These are phyloP conservation scores for human (Homo sapiens) DNA, from an alignment of 2,113 vertebrate genomes.

Conservation along the genomic window DNA sequence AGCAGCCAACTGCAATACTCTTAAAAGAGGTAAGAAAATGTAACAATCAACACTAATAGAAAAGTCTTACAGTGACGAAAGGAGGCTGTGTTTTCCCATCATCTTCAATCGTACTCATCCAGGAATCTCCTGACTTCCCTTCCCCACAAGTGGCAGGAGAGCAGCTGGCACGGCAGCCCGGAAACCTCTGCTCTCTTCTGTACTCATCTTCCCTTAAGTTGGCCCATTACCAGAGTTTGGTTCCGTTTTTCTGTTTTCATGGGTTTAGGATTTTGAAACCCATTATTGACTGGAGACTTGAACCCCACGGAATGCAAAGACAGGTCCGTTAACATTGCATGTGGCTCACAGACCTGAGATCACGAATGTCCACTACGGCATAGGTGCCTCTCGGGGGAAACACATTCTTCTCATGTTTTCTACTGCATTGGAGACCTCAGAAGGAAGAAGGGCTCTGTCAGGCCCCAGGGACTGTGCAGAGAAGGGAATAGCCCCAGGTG, in stretches of 20 bases:
- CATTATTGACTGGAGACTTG: neutral
- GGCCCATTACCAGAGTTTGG: neutral
- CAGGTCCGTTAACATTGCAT: neutral
- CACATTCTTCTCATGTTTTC: neutral
- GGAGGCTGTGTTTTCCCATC: neutral
- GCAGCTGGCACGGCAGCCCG: too few species aligned
- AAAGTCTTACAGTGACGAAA: too few species aligned
- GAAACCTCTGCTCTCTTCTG: neutral
- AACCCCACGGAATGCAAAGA: neutral
- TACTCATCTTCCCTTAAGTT: neutral
- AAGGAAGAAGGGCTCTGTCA: neutral
- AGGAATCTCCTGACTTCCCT: neutral
- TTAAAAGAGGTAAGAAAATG: neutral
- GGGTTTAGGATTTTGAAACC: neutral
- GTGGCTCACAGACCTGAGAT: neutral
- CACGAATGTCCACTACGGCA: too few species aligned
- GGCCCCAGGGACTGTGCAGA: neutral
- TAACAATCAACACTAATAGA: too few species aligned
- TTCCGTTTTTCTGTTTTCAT: neutral
- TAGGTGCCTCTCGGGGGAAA: neutral
- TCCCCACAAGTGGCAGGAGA: neutral
- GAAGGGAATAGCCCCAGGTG: neutral
- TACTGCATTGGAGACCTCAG: neutral
- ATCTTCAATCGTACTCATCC: accelerated
- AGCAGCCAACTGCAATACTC: neutral